phyloP scores from a whole-genome alignment of 2,888 invertebrate genomes.

The Eurois occulta region DNA sequence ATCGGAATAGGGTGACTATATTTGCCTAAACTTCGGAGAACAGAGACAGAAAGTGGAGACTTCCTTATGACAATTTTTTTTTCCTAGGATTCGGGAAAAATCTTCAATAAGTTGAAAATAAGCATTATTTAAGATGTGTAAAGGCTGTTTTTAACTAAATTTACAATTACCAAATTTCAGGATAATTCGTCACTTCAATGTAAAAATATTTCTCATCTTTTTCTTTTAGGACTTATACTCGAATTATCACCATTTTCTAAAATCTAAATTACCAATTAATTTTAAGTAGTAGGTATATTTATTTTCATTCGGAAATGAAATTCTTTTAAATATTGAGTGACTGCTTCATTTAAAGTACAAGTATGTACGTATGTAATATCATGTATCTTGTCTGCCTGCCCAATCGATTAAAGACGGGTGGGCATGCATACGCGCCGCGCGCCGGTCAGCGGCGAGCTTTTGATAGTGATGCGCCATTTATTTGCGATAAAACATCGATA shows the following conservation, averaged over 20 bases:
- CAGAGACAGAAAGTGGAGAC: too few relatives aligned
- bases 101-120: too few relatives aligned
- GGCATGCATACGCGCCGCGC: constrained; percentile 65
- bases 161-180: too few relatives aligned
- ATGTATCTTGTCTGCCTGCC: constrained; percentile 68
- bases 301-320: constrained; percentile 27
- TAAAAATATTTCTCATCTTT: not conserved
- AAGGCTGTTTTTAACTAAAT: too few relatives aligned
- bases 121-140: too few relatives aligned
- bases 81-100: too few relatives aligned
- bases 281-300: constrained; percentile 26
- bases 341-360: constrained; percentile 52
- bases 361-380: constrained; percentile 47
- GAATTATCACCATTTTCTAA: not conserved
- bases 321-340: constrained; percentile 51
- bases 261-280: constrained; percentile 14
- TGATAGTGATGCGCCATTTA: constrained; percentile 67
- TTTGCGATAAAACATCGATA: constrained; percentile 43
- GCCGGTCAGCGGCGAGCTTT: constrained; percentile 71
- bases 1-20: too few relatives aligned
- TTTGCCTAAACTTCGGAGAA: too few relatives aligned
- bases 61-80: too few relatives aligned
- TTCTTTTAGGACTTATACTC: not conserved
- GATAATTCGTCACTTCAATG: too few relatives aligned
- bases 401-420: constrained; percentile 73